Conservation (phyloP, 2,797 vertebrate genomes). For the Tiaroga cobitis region DNA sequence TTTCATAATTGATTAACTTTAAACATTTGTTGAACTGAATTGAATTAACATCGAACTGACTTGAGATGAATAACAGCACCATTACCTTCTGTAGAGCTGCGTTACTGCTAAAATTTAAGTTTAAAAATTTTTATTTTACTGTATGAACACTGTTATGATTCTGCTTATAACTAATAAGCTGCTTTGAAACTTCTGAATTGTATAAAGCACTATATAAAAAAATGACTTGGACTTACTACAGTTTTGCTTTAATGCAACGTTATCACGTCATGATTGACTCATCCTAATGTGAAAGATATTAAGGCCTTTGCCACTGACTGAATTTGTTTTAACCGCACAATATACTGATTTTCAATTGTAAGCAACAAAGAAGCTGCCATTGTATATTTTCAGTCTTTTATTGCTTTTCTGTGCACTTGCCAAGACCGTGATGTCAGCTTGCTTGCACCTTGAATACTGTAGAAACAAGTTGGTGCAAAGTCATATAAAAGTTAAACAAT, state of each 20-base stretch:
- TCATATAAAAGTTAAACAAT: conserved; percentile 69
- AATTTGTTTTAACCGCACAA: neutral
- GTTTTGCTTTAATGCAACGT: neutral
- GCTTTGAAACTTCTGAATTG: neutral
- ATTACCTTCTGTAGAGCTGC: neutral
- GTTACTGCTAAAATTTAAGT: neutral
- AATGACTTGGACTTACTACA: neutral
- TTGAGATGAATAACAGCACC: neutral
- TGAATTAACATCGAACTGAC: neutral
- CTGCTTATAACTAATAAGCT: neutral
- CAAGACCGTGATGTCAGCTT: neutral
- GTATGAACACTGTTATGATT: neutral
- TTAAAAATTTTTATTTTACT: neutral
- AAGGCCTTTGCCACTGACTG: neutral
- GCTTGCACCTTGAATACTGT: neutral
- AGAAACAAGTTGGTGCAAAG: conserved; percentile 63
- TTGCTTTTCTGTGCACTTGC: neutral
- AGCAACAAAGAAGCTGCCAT: neutral
- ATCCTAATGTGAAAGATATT: neutral
- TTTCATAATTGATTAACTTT: neutral
- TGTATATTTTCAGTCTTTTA: neutral
- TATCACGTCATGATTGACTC: neutral
- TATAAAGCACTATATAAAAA: neutral
- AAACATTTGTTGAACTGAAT: neutral
- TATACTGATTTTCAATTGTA: neutral